Evolutionary conservation across 2,888 invertebrate genomes (phyloP).

Genomic region (Epistrophella euchroma): DNA sequence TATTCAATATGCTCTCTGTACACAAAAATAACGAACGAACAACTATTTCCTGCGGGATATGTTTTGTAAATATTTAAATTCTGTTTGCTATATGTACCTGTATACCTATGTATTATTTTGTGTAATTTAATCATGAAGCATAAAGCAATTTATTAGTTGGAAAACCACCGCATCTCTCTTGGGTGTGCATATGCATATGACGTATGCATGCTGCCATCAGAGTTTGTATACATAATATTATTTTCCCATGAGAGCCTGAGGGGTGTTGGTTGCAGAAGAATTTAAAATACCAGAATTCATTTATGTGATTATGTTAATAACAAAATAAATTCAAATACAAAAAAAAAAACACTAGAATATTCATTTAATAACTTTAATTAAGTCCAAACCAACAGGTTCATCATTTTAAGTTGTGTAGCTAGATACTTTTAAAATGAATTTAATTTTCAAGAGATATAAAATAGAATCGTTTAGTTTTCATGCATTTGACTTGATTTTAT

Average conservation of each 20-base stretch:
- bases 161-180: constrained; percentile 56
- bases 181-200: constrained; percentile 40
- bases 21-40: constrained; percentile 9
- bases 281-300: constrained; percentile 16
- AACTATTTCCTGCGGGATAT: constrained; percentile 46
- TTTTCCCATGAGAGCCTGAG: neutral
- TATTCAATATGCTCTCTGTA: constrained; percentile 1
- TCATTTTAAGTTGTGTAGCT: constrained; percentile 1
- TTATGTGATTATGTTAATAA: constrained; percentile 17
- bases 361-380: constrained; percentile 40
- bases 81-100: constrained; percentile 31
- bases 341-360: constrained; percentile 1
- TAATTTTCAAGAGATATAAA: neutral
- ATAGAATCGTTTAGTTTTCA: neutral
- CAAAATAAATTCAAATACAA: neutral
- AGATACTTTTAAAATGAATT: neutral
- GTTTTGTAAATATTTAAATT: constrained; percentile 74
- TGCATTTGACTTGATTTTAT: neutral
- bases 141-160: constrained; percentile 74
- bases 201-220: constrained; percentile 28
- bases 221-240: neutral
- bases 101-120: constrained; percentile 45
- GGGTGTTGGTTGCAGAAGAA: constrained; percentile 24
- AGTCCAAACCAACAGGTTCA: constrained; percentile 29
- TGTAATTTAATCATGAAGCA: constrained; percentile 74